These are phyloP conservation scores for Larimichthys polyactis DNA, from an alignment of 2,113 vertebrate genomes.

Conservation along the genomic window DNA sequence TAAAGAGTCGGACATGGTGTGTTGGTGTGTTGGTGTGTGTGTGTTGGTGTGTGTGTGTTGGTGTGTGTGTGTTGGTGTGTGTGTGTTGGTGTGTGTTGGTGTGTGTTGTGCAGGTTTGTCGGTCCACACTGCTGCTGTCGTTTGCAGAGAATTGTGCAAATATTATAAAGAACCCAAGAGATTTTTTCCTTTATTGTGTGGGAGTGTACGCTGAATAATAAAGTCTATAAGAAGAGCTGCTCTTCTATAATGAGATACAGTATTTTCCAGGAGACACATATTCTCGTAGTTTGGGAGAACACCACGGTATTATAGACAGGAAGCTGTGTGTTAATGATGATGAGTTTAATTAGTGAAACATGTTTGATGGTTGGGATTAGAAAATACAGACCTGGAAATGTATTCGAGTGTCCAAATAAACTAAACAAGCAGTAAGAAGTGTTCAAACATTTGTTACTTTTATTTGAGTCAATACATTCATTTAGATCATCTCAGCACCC, in stretches of 20 bases:
- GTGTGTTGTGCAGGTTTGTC: slow-evolving; percentile 19
- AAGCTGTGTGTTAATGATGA: not conserved
- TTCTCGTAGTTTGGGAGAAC: not conserved
- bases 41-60: no score
- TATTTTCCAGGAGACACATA: not conserved
- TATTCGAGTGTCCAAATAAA: no score
- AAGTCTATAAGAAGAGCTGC: not conserved
- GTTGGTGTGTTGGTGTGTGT: not conserved
- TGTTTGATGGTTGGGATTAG: not conserved
- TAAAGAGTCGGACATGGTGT: slow-evolving; percentile 18
- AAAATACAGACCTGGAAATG: not conserved
- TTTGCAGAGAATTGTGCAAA: slow-evolving; percentile 9
- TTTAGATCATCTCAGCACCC: not conserved
- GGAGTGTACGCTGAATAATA: not conserved
- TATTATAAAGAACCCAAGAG: not conserved
- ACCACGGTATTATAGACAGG: not conserved
- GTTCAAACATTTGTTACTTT: not conserved
- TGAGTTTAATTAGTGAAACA: not conserved
- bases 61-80: no score
- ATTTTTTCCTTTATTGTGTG: not conserved
- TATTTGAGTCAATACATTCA: not conserved
- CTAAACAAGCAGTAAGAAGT: not conserved
- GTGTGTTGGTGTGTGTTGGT: not conserved
- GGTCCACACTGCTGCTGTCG: not conserved
- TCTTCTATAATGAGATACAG: not conserved